Evolutionary conservation across 2,113 vertebrate species (phyloP).

Genomic region (Melanerpes aurifrons): DNA sequence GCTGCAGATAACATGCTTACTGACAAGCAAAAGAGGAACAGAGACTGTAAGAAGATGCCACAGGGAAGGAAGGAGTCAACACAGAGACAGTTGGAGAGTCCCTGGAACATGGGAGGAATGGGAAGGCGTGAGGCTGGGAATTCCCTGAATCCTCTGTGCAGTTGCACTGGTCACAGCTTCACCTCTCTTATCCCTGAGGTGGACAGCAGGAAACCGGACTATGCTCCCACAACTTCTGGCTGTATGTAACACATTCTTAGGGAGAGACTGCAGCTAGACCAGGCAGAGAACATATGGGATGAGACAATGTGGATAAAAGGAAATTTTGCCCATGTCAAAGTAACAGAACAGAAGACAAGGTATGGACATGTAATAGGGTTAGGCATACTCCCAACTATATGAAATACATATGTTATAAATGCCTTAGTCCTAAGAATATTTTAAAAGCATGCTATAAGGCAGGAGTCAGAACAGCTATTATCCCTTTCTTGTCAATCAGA

Average conservation of each 20-base stretch:
- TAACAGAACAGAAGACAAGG: neutral
- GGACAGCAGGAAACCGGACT: neutral
- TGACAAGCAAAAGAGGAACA: neutral
- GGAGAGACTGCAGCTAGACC: neutral
- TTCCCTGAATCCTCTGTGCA: neutral
- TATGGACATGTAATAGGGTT: neutral
- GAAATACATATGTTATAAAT: neutral
- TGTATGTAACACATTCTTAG: neutral
- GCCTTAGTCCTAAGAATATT: neutral
- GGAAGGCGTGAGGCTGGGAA: neutral
- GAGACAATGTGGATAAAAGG: neutral
- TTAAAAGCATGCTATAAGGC: neutral
- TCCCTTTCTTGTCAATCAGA: neutral
- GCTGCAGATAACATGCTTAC: neutral
- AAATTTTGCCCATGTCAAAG: neutral
- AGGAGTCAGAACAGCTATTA: neutral
- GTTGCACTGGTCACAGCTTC: neutral
- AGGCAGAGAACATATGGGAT: neutral
- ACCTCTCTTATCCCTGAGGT: neutral
- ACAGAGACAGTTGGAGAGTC: neutral
- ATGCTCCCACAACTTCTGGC: neutral
- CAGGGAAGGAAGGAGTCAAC: constrained; percentile 7
- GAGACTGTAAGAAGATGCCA: neutral
- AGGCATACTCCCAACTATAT: neutral
- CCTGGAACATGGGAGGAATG: neutral